phyloP scores from a whole-genome alignment of 2,888 invertebrate species.

The Elgonia sp. region DNA sequence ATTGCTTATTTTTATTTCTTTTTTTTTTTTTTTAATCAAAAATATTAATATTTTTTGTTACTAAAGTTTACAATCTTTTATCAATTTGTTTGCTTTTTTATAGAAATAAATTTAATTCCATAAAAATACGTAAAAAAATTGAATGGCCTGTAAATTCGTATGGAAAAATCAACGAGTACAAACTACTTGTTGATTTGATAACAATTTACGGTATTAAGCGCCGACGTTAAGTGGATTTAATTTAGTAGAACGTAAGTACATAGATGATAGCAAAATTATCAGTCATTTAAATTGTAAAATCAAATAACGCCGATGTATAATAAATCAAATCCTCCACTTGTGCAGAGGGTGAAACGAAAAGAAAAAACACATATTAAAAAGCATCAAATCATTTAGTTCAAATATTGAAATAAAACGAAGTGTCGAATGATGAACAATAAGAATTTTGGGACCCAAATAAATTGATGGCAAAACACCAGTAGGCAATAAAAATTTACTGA shows the following conservation, averaged over 20 bases:
- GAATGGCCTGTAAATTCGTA: too few species aligned
- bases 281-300: constrained; percentile 54
- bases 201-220: constrained; percentile 36
- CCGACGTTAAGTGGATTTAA: constrained; percentile 60
- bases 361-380: neutral
- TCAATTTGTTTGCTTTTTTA: too few species aligned
- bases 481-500: constrained; percentile 28
- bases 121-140: too few species aligned
- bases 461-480: constrained; percentile 64
- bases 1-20: neutral
- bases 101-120: too few species aligned
- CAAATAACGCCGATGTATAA: constrained; percentile 57
- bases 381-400: neutral
- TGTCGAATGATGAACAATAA: constrained; percentile 53
- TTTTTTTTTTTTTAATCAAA: too few species aligned
- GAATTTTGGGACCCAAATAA: constrained; percentile 58
- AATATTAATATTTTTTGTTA: too few species aligned
- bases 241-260: constrained; percentile 54
- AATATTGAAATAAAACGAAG: neutral
- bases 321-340: constrained; percentile 9
- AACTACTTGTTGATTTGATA: constrained; percentile 6
- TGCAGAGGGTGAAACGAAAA: constrained; percentile 1
- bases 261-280: constrained; percentile 43
- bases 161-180: neutral
- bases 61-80: too few species aligned